Evolutionary conservation across 2,888 invertebrate species (phyloP).

Genomic region (Torymus texanus): DNA sequence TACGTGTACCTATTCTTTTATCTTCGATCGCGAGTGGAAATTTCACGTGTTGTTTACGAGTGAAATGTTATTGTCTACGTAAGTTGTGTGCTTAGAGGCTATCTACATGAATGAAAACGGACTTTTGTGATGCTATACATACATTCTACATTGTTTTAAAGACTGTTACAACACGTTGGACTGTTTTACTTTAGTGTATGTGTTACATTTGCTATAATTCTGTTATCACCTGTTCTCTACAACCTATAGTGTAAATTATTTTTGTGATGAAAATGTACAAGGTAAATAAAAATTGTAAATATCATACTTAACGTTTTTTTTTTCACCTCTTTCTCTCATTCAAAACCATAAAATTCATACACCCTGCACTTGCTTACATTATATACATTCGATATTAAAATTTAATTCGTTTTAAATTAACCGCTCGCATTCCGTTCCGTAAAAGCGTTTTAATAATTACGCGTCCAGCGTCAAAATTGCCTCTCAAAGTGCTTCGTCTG

Average conservation of each 20-base stretch:
- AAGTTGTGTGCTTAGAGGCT: conserved; percentile 2
- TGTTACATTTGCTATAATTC: no score
- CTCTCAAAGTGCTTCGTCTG: conserved; percentile 29
- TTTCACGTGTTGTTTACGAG: conserved; percentile 12
- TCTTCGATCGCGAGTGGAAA: conserved; percentile 24
- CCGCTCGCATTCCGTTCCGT: conserved; percentile 16
- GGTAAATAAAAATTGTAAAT: conserved; percentile 32
- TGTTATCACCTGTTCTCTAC: no score
- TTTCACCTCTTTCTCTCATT: neutral
- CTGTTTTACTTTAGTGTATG: no score
- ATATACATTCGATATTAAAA: conserved; percentile 17
- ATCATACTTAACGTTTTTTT: neutral
- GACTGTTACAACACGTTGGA: no score
- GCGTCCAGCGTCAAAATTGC: conserved; percentile 21
- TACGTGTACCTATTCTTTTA: neutral
- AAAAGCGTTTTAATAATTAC: conserved; percentile 42
- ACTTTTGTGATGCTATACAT: neutral
- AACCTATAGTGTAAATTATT: no score
- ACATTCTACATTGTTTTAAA: no score
- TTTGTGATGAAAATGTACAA: neutral
- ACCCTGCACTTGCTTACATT: neutral
- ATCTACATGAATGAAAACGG: neutral
- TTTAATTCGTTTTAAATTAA: conserved; percentile 43
- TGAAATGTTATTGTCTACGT: conserved; percentile 3
- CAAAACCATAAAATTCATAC: conserved; percentile 2